These are phyloP conservation scores for Gymnoscopelus braueri DNA, from an alignment of 2,797 vertebrate genomes.

Conservation along the genomic window DNA sequence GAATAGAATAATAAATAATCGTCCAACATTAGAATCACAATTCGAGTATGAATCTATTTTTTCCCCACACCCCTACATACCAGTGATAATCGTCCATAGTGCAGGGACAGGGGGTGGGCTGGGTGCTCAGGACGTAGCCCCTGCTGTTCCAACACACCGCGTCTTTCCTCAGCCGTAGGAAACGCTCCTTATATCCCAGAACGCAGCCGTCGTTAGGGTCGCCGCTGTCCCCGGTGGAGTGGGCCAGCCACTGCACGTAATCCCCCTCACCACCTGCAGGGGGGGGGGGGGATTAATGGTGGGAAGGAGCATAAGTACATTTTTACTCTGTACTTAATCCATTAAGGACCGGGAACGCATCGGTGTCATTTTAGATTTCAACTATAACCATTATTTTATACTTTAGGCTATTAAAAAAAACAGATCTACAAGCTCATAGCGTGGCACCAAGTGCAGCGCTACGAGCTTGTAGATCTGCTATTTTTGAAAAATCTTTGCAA, in stretches of 20 bases:
- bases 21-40: background rate
- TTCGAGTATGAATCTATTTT: background rate
- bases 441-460: too few species aligned
- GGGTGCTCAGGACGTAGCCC: conserved; percentile 75
- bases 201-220: conserved; percentile 88
- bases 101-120: conserved; percentile 86
- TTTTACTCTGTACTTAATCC: too few species aligned
- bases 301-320: too few species aligned
- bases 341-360: too few species aligned
- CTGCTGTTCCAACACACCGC: conserved; percentile 74
- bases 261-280: conserved; percentile 85
- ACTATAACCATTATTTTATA: too few species aligned
- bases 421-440: too few species aligned
- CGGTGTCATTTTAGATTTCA: too few species aligned
- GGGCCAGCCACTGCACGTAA: conserved; percentile 91
- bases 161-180: conserved; percentile 82
- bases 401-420: too few species aligned
- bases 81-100: conserved; percentile 91
- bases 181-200: conserved; percentile 91
- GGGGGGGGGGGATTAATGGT: too few species aligned
- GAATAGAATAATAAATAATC: background rate
- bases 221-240: conserved; percentile 83
- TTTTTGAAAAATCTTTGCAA: too few species aligned
- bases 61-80: conserved; percentile 64
- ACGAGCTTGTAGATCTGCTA: too few species aligned